Conservation (phyloP, 2,888 invertebrate species). For the Polylopha cassiicola region DNA sequence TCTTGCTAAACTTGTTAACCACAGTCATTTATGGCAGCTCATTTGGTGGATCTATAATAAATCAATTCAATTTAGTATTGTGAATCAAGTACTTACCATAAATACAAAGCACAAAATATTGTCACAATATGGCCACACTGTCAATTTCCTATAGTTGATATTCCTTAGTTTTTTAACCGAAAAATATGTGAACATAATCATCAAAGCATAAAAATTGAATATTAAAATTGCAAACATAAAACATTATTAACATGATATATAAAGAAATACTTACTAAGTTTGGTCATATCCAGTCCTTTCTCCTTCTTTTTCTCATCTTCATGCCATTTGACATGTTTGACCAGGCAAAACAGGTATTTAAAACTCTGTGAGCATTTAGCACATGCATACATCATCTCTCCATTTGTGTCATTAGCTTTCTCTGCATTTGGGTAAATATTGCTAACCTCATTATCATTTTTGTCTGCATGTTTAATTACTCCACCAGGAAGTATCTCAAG, state of each 20-base stretch:
- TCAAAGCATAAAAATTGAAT: too few relatives aligned
- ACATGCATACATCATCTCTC: constrained; percentile 60
- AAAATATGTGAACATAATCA: too few relatives aligned
- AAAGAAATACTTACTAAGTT: constrained; percentile 37
- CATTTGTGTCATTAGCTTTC: constrained; percentile 20
- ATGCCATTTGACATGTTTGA: constrained; percentile 62
- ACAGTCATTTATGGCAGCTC: constrained; percentile 6
- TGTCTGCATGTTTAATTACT: constrained; percentile 55
- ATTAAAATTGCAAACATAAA: too few relatives aligned
- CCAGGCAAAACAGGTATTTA: constrained; percentile 51
- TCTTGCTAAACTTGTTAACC: too few relatives aligned
- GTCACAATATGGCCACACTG: constrained; percentile 25
- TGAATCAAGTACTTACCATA: constrained; percentile 20
- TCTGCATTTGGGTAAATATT: constrained; percentile 19
- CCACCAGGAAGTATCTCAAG: constrained; percentile 65
- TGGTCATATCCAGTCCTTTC: constrained; percentile 24
- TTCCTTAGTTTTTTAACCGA: too few relatives aligned
- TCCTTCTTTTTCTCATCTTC: constrained; percentile 44
- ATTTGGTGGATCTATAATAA: constrained; percentile 19
- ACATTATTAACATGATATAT: not conserved
- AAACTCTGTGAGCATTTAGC: constrained; percentile 62
- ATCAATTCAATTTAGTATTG: not conserved
- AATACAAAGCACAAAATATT: constrained; percentile 1
- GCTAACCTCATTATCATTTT: constrained; percentile 30
- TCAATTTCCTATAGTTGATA: not conserved